phyloP scores from a whole-genome alignment of 2,797 vertebrate species.

The Darevskia mixta region DNA sequence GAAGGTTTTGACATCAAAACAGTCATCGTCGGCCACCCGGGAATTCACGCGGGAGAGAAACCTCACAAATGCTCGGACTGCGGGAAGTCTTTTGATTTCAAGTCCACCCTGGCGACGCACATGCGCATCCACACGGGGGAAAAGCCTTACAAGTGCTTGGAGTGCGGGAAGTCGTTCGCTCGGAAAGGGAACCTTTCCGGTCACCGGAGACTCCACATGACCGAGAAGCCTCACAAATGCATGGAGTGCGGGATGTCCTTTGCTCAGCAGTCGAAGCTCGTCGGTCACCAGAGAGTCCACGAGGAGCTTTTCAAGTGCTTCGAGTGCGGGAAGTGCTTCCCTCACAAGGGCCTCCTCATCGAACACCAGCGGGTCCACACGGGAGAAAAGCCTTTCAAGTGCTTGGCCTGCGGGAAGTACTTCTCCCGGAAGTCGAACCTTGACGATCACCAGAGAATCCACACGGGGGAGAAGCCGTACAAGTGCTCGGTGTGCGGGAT shows the following conservation, averaged over 20 bases:
- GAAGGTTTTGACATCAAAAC: neutral
- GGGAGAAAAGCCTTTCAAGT: neutral
- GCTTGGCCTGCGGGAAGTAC: neutral
- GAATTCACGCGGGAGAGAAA: neutral
- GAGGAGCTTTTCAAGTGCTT: neutral
- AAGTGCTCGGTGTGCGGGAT: neutral
- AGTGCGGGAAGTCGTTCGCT: neutral
- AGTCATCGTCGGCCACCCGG: neutral
- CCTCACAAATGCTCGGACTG: neutral
- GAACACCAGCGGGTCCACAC: neutral
- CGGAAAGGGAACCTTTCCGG: neutral
- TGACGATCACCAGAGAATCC: neutral
- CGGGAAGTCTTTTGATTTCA: neutral
- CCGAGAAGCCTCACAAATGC: neutral
- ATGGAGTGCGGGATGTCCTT: neutral
- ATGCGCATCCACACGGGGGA: neutral
- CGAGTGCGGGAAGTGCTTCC: neutral
- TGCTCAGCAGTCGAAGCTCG: neutral
- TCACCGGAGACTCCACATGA: neutral
- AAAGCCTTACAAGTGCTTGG: neutral
- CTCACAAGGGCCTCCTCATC: neutral
- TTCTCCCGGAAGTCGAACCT: neutral
- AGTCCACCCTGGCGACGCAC: neutral
- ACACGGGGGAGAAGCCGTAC: neutral
- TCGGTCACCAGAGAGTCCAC: neutral